These are phyloP conservation scores for Sebastes dallii DNA, from an alignment of 2,797 vertebrate species.

Conservation along the genomic window DNA sequence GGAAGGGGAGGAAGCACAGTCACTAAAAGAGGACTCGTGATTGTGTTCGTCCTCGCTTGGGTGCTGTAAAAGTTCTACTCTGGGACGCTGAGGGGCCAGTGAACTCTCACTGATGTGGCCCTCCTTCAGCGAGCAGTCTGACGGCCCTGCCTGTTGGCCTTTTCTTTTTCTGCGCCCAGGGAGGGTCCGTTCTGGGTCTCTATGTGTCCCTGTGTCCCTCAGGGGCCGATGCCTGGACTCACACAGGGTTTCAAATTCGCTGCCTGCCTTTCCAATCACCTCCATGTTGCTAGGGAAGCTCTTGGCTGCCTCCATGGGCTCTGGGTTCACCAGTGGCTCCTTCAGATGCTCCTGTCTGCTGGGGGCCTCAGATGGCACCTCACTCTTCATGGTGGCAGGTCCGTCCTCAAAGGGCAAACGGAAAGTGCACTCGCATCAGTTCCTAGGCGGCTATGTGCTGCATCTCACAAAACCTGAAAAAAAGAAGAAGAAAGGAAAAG, in stretches of 20 bases:
- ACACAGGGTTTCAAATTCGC: conserved; percentile 92
- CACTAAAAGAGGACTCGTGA: conserved; percentile 94
- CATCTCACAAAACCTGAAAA: conserved; percentile 76
- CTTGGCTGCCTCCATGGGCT: conserved; percentile 90
- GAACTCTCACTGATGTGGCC: conserved; percentile 79
- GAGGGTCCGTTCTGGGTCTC: conserved; percentile 89
- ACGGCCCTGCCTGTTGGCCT: conserved; percentile 97
- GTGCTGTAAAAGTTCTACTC: conserved; percentile 85
- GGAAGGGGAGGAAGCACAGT: conserved; percentile 96
- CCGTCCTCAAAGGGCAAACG: conserved; percentile 80
- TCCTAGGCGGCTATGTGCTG: conserved; percentile 84
- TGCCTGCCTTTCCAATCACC: conserved; percentile 94
- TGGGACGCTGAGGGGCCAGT: conserved; percentile 78
- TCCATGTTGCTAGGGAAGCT: conserved; percentile 92
- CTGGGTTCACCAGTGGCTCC: conserved; percentile 93
- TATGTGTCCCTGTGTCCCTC: conserved; percentile 86
- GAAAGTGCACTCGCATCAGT: conserved; percentile 67
- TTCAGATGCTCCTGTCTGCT: conserved; percentile 95
- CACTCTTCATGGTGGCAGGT: conserved; percentile 98
- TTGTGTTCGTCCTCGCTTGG: conserved; percentile 91
- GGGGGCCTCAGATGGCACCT: conserved; percentile 91
- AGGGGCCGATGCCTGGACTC: conserved; percentile 89
- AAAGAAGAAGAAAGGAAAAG: background rate
- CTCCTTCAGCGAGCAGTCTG: conserved; percentile 92
- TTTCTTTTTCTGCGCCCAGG: conserved; percentile 93